Evolutionary conservation across 2,888 invertebrate genomes (phyloP).

Genomic region (Drosophila neonasuta): DNA sequence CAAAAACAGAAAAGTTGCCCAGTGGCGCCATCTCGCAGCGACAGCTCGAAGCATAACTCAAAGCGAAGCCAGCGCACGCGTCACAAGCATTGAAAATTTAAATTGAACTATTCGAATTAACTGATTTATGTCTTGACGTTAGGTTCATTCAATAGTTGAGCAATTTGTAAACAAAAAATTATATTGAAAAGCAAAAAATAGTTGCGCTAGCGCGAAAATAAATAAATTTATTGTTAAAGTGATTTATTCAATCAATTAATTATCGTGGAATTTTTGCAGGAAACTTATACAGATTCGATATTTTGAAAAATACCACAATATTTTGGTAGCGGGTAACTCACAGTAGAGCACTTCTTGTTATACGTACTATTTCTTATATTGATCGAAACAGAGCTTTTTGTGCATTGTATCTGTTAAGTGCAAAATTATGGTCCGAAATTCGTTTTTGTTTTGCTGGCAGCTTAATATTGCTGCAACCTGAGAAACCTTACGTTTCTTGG

Average conservation of each 20-base stretch:
- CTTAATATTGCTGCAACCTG: too few species aligned
- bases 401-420: too few species aligned
- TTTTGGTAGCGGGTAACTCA: too few species aligned
- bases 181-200: not conserved
- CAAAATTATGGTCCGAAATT: too few species aligned
- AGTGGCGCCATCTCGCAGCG: constrained; percentile 25
- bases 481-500: too few species aligned
- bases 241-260: not conserved
- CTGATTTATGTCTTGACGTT: not conserved
- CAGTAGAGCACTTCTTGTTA: too few species aligned
- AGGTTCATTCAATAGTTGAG: not conserved
- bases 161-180: not conserved
- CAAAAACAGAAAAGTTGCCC: not conserved
- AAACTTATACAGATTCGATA: too few species aligned
- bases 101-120: constrained; percentile 7
- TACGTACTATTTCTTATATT: too few species aligned
- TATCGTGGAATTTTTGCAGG: not conserved
- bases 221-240: not conserved
- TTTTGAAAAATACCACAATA: too few species aligned
- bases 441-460: too few species aligned
- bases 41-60: not conserved
- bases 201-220: not conserved
- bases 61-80: constrained; percentile 18
- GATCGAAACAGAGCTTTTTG: too few species aligned
- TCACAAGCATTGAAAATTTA: constrained; percentile 3